Evolutionary conservation across 2,797 vertebrate species (phyloP).

Genomic region (Miichthys miiuy): DNA sequence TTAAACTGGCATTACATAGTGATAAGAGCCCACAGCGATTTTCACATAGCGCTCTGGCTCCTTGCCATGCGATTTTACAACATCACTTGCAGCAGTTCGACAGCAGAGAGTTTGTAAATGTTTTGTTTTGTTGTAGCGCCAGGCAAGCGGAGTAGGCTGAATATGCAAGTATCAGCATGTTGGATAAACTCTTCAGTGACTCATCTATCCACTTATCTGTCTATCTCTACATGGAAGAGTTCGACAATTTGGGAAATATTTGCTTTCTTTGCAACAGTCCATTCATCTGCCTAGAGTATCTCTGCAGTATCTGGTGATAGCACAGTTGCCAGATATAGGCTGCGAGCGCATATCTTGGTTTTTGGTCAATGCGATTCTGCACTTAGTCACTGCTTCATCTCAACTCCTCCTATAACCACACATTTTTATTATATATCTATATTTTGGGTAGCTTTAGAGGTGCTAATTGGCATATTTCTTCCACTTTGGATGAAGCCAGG

Average conservation of each 20-base stretch:
- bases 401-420: background rate
- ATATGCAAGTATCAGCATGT: background rate
- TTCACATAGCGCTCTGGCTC: conserved; percentile 49
- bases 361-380: background rate
- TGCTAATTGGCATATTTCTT: background rate
- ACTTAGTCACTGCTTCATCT: background rate
- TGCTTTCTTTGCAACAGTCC: background rate
- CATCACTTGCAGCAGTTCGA: conserved; percentile 38
- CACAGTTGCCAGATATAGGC: background rate
- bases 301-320: background rate
- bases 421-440: background rate
- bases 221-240: background rate
- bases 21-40: conserved; percentile 53
- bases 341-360: background rate
- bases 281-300: background rate
- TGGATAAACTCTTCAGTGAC: background rate
- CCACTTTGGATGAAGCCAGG: background rate
- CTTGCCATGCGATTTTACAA: conserved; percentile 52
- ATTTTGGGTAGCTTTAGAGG: background rate
- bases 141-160: background rate
- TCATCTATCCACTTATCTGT: background rate
- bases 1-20: conserved; percentile 53
- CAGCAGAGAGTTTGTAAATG: conserved; percentile 36
- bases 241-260: background rate
- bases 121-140: conserved; percentile 30